A percentile compares a stretch with the other conserved stretches of the same genome.
These are phyloP conservation scores for Aythya baeri DNA, from an alignment of 2,113 vertebrate genomes.

Conservation along the genomic window DNA sequence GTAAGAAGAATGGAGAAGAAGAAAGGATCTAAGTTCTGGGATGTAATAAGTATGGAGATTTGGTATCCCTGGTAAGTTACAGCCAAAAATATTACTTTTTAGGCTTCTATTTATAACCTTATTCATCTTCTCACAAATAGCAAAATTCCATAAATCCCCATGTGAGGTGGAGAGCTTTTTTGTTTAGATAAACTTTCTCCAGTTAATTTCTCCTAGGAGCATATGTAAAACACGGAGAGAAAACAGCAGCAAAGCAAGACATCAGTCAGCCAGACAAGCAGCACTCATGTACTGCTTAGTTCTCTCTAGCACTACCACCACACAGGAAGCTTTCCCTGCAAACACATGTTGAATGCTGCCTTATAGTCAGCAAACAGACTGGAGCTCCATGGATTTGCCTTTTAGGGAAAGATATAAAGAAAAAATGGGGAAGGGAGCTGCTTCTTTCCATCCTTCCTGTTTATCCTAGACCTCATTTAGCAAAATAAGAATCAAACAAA, in stretches of 20 bases:
- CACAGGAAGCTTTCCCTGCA: neutral
- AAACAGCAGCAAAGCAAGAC: neutral
- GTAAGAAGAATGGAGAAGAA: neutral
- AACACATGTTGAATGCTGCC: neutral
- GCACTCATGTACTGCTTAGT: neutral
- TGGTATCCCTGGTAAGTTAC: neutral
- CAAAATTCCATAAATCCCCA: neutral
- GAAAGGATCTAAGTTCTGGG: neutral
- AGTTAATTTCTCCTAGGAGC: neutral
- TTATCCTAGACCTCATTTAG: neutral
- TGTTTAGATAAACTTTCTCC: neutral
- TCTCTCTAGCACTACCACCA: neutral
- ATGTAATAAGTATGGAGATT: neutral
- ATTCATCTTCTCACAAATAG: neutral
- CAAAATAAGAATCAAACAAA: neutral
- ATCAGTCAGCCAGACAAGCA: neutral
- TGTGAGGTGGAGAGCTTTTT: neutral
- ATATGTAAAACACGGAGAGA: neutral
- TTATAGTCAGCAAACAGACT: neutral
- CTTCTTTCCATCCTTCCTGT: neutral
- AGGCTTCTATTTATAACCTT: neutral
- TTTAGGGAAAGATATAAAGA: neutral
- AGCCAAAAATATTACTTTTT: neutral
- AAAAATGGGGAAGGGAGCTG: neutral
- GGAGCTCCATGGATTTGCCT: neutral